These are phyloP conservation scores for Ethmia dodecea DNA, from an alignment of 2,888 invertebrate genomes.

Conservation along the genomic window DNA sequence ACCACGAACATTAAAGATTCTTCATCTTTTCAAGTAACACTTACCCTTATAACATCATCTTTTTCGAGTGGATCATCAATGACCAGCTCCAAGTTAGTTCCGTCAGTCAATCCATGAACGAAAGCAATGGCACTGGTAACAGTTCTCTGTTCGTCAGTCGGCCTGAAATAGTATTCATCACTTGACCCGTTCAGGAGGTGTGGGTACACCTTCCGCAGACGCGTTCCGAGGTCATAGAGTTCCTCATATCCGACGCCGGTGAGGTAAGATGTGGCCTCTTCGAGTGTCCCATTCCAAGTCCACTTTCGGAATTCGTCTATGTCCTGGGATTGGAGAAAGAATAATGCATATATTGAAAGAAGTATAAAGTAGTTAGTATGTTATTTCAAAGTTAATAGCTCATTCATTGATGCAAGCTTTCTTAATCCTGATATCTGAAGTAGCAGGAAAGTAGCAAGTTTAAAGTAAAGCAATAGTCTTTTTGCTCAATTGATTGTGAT, in stretches of 20 bases:
- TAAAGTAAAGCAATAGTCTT: no score
- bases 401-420: no score
- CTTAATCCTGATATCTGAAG: no score
- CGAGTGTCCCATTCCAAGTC: conserved; percentile 81
- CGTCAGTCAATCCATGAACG: conserved; percentile 68
- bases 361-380: no score
- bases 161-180: conserved; percentile 76
- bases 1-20: no score
- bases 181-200: conserved; percentile 61
- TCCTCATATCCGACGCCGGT: conserved; percentile 81
- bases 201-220: conserved; percentile 45
- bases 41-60: conserved; percentile 55
- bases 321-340: conserved; percentile 71
- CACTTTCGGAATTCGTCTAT: conserved; percentile 80
- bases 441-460: no score
- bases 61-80: conserved; percentile 33
- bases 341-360: no score
- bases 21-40: conserved; percentile 19
- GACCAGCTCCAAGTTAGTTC: conserved; percentile 31
- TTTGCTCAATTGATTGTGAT: no score
- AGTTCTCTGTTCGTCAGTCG: conserved; percentile 79
- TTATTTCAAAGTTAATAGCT: no score
- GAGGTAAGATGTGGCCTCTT: conserved; percentile 73
- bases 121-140: conserved; percentile 79
- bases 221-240: conserved; percentile 76